Percentiles rank a stretch among this genome's conserved stretches.
Conservation (phyloP, 35 echinoderm and acorn worm species). For the Amphiura filiformis region DNA sequence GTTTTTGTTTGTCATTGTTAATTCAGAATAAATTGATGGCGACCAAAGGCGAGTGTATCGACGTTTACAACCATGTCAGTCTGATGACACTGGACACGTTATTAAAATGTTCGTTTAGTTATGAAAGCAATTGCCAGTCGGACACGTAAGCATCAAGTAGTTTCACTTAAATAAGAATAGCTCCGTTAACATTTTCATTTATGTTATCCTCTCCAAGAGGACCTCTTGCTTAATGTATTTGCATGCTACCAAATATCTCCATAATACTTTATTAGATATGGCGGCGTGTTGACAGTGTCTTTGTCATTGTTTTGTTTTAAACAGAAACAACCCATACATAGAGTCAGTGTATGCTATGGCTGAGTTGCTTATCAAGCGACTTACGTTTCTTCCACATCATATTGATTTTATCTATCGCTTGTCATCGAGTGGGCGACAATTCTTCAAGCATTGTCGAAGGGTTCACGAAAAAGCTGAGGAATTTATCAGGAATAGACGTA, state of each 20-base stretch:
- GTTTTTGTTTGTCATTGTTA: no score
- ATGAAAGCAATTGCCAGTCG: no score
- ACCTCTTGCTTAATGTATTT: no score
- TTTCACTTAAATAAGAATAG: not conserved
- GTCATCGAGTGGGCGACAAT: not conserved
- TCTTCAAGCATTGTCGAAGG: no score
- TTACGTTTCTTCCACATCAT: not conserved
- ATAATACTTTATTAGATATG: no score
- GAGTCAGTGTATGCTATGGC: not conserved
- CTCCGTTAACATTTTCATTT: not conserved
- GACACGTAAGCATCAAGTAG: no score
- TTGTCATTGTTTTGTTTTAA: no score
- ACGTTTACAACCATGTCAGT: constrained; percentile 18
- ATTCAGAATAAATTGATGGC: not conserved
- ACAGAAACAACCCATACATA: not conserved
- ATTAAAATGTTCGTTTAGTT: constrained; percentile 22
- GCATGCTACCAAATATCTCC: no score
- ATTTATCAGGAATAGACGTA: not conserved
- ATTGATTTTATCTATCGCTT: not conserved
- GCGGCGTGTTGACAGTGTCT: no score
- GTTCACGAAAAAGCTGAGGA: not conserved
- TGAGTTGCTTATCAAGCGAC: not conserved
- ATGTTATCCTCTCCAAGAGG: no score
- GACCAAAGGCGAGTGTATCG: not conserved
- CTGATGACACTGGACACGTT: constrained; percentile 23